Evolutionary conservation across 2,113 vertebrate species (phyloP).

Genomic region (Cyanoramphus novaezelandiae): DNA sequence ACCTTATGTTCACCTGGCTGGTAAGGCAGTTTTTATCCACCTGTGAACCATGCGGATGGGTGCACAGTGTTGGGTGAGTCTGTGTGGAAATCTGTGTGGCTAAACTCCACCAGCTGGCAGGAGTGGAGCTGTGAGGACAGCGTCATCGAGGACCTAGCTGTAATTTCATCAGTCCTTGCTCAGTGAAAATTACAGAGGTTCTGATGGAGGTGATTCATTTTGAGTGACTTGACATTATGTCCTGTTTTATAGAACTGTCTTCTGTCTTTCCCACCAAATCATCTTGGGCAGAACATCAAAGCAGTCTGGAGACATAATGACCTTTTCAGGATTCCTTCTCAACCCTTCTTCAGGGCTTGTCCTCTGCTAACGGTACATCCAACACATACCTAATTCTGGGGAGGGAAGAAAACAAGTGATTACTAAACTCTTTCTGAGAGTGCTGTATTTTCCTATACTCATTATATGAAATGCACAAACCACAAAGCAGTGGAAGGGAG

Average conservation of each 20-base stretch:
- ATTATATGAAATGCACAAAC: not conserved
- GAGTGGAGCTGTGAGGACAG: not conserved
- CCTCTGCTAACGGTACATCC: not conserved
- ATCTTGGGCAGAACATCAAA: not conserved
- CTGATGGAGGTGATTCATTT: not conserved
- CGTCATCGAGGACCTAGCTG: not conserved
- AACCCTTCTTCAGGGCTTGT: not conserved
- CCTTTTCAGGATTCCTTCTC: not conserved
- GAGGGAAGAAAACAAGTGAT: not conserved
- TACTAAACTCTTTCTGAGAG: not conserved
- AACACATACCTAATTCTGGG: not conserved
- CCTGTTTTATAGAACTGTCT: not conserved
- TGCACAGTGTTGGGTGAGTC: not conserved
- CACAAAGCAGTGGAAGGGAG: not conserved
- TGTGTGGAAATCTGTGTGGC: not conserved
- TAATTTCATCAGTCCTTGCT: not conserved
- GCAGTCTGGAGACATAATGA: not conserved
- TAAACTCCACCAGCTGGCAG: not conserved
- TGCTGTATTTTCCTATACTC: not conserved
- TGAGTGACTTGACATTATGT: not conserved
- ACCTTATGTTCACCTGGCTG: not conserved
- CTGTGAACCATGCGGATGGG: not conserved
- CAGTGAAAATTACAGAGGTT: not conserved
- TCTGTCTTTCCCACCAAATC: not conserved
- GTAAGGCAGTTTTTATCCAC: not conserved